Base-by-base conservation (phyloP, 1,140 invertebrate genomes). In the Pseudomyrmex dendroicus region DNA sequence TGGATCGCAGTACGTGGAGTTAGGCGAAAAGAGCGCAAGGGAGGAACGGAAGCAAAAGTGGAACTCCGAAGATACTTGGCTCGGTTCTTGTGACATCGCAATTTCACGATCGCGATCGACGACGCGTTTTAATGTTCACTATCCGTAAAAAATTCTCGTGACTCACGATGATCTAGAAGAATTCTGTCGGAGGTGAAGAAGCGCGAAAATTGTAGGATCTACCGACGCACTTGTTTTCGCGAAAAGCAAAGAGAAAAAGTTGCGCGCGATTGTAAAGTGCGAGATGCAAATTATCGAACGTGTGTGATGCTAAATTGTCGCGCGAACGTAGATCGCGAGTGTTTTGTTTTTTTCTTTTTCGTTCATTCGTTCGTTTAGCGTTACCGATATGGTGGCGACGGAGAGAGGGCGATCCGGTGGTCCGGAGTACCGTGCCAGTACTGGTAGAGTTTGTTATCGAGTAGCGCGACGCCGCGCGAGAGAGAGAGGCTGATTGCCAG, bases 401-500 rank as follows among this genome's bases (percentile, higher is more conserved):
- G 46, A 63, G 74, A 86, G 84, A 76, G 82, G 85, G 84, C 89
- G 90, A 92, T 89, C 89, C 92, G 92, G 89, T 89, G 90, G 86
- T 92, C 88, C 91, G 90, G 91, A 92, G 91, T 92, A 91, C 90
- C 92, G 93, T 92, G 89, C 90, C 90, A 92, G 92, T 92, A 93
- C 92, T 93, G 92, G 85, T 90, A 88, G 88, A 90, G 90, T 93
- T 93, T 92, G 92, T 92, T 92, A 91, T 91, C 89, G 91, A 92
- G 89, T 92, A 91, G 91, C 91, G 91, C 91, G 86, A 85, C 80
- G 85, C 8, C 54, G 78, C 57, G n/a, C 35, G 73, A 59, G 52
- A 83, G 80, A 56, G 80, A 82, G 77, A 85, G 83, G 73, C 62
- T 73, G 70, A 72, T 80, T 61, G 85, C 85, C 87, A 35, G 83